Percentiles rank a stretch among this genome's conserved stretches.
These are phyloP conservation scores for Drosophila eohydei DNA, from an alignment of 2,888 invertebrate genomes.

Conservation along the genomic window DNA sequence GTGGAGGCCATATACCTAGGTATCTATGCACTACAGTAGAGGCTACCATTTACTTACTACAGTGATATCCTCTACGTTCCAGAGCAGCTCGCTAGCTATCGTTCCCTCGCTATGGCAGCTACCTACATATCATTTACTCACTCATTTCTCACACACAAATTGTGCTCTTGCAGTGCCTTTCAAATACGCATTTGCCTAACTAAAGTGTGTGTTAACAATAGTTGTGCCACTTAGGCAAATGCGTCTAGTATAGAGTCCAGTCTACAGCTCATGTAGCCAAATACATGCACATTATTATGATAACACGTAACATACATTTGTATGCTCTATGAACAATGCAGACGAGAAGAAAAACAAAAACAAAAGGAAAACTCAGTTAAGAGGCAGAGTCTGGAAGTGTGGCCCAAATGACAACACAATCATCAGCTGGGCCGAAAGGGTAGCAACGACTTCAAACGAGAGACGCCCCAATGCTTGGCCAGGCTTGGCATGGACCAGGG, in stretches of 20 bases:
- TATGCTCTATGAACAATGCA: constrained; percentile 1
- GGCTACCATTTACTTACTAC: too few relatives aligned
- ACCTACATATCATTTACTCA: too few relatives aligned
- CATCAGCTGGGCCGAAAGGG: constrained; percentile 49
- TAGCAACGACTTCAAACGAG: constrained; percentile 19
- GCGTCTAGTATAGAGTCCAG: background rate
- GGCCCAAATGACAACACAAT: constrained; percentile 61
- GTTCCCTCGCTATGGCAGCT: too few relatives aligned
- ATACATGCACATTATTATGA: background rate
- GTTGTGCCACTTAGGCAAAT: constrained; percentile 10
- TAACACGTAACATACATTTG: constrained; percentile 13
- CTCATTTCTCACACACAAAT: background rate
- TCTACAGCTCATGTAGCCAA: background rate
- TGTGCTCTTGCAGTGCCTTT: background rate
- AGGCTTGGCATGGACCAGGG: background rate
- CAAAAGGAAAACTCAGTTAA: constrained; percentile 1
- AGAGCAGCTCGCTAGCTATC: too few relatives aligned
- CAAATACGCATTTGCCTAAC: background rate
- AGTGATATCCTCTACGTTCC: too few relatives aligned
- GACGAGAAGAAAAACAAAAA: background rate
- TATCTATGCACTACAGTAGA: too few relatives aligned
- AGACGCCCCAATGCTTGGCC: constrained; percentile 1
- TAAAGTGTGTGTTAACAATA: constrained; percentile 14
- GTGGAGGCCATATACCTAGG: too few relatives aligned
- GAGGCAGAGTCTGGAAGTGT: constrained; percentile 5